Conservation (phyloP, 2,888 invertebrate species). For the Heteromyza rotundicornis region DNA sequence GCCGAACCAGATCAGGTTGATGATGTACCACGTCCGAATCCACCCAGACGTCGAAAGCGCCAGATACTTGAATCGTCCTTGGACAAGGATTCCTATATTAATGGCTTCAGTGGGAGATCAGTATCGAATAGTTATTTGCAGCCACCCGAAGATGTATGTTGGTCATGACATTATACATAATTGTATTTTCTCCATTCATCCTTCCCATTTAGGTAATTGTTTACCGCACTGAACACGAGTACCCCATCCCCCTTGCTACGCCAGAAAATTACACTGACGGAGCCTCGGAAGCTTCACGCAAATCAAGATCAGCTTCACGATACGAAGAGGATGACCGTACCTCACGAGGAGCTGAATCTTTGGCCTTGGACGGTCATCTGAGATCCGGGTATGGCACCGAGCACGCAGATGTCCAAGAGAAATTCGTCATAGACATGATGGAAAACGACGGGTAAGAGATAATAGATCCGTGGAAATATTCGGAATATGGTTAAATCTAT, state of each 20-base stretch:
- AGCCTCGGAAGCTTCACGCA: conserved; percentile 67
- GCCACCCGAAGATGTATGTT: conserved; percentile 60
- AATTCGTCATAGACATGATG: conserved; percentile 59
- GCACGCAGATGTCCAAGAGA: conserved; percentile 40
- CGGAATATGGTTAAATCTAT: conserved; percentile 7
- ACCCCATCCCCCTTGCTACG: conserved; percentile 67
- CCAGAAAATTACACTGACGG: conserved; percentile 65
- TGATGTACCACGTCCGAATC: conserved; percentile 52
- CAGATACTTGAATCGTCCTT: conserved; percentile 49
- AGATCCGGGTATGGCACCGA: conserved; percentile 21
- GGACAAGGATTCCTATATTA: conserved; percentile 60
- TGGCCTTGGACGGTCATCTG: conserved; percentile 59
- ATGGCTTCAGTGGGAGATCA: conserved; percentile 62
- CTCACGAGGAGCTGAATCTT: conserved; percentile 74
- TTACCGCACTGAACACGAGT: conserved; percentile 72
- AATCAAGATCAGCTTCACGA: conserved; percentile 67
- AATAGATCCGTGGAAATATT: neutral
- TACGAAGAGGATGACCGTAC: conserved; percentile 72
- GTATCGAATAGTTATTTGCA: conserved; percentile 61
- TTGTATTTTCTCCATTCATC: neutral
- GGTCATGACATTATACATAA: neutral
- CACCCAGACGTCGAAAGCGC: conserved; percentile 60
- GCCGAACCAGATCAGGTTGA: conserved; percentile 30
- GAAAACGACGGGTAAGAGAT: conserved; percentile 60
- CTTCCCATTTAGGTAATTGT: conserved; percentile 66